A percentile compares a stretch with the other conserved stretches of the same genome.
Conservation (phyloP, 37 sponge, comb jelly and placozoan genomes). For the Lycopodina hypogea region DNA sequence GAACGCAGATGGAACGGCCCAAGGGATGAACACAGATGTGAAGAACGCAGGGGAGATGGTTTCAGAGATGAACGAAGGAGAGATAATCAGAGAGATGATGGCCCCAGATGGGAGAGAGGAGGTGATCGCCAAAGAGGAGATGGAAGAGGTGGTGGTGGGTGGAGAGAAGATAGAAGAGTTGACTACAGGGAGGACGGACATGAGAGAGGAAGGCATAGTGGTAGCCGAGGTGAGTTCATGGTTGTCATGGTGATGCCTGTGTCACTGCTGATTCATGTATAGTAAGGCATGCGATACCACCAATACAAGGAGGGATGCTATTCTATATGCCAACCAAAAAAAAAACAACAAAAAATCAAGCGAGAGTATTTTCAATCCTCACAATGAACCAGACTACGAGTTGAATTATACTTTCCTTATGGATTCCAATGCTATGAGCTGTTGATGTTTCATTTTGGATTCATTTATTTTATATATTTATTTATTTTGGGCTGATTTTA, state of each 20-base stretch:
- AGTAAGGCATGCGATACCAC: no score
- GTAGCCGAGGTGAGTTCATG: background rate
- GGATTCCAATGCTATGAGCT: no score
- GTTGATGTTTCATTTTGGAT: no score
- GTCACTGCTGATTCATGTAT: no score
- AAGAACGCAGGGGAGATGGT: constrained; percentile 5
- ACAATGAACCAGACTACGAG: no score
- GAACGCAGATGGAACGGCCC: background rate
- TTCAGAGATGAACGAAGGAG: constrained; percentile 6
- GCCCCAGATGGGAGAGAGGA: background rate
- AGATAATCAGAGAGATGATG: constrained; percentile 18
- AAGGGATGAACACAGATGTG: background rate
- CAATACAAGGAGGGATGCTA: no score
- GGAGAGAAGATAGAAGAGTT: background rate
- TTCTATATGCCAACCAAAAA: background rate
- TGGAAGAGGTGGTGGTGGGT: background rate
- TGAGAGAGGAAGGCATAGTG: background rate
- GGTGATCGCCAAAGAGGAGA: background rate
- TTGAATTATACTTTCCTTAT: no score
- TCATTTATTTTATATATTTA: no score
- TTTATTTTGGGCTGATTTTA: no score
- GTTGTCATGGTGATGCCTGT: background rate
- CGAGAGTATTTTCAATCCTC: no score
- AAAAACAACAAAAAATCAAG: no score
- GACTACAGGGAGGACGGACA: background rate